Evolutionary conservation across 2,888 invertebrate species (phyloP).

Genomic region (Heteropelma amictum): DNA sequence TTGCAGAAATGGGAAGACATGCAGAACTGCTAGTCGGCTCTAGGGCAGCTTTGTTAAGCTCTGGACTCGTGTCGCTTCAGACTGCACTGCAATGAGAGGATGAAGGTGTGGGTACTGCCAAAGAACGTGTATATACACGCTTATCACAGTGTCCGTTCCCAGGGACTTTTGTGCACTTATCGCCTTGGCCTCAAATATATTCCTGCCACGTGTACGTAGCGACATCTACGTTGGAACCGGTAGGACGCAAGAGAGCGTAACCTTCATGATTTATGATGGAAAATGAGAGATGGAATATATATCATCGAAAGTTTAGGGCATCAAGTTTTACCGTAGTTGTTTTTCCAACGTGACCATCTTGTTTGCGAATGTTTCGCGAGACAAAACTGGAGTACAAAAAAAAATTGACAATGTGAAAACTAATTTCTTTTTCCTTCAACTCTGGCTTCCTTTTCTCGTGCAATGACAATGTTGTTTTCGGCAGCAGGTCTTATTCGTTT

Average conservation of each 20-base stretch:
- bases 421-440: slow-evolving; percentile 58
- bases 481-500: slow-evolving; percentile 69
- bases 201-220: no score
- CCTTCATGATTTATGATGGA: not conserved
- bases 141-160: slow-evolving; percentile 7
- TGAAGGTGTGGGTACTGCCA: not conserved
- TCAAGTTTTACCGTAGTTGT: no score
- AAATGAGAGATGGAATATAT: no score
- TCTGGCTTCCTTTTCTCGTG: slow-evolving; percentile 57
- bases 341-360: no score
- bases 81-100: slow-evolving; percentile 3
- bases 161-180: slow-evolving; percentile 1
- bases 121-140: slow-evolving; percentile 19
- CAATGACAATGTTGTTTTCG: slow-evolving; percentile 74
- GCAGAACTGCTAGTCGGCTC: slow-evolving; percentile 36
- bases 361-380: slow-evolving; percentile 2
- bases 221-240: no score
- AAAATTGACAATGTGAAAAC: slow-evolving; percentile 52
- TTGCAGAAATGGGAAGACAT: not conserved
- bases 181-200: slow-evolving; percentile 32
- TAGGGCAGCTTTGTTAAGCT: slow-evolving; percentile 24
- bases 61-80: slow-evolving; percentile 10
- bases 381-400: slow-evolving; percentile 55
- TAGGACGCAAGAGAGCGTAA: not conserved
- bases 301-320: no score